Evolutionary conservation across 2,888 invertebrate species (phyloP).

Genomic region (Aleiodes alternator): DNA sequence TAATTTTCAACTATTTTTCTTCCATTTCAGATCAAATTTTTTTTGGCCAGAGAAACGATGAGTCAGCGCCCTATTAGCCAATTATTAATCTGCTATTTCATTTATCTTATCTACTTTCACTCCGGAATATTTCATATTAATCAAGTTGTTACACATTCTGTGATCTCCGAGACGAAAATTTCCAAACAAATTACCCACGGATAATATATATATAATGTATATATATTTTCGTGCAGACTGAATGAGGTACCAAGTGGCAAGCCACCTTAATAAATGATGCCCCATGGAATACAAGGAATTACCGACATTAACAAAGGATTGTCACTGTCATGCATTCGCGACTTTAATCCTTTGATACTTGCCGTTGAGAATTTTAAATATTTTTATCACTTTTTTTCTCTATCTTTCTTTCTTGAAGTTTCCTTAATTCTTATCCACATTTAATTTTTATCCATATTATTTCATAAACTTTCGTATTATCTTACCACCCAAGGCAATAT

Average conservation of each 20-base stretch:
- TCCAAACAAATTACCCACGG: slow-evolving; percentile 66
- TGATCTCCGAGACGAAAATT: slow-evolving; percentile 64
- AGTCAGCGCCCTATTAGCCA: background rate
- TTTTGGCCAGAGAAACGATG: too few species aligned
- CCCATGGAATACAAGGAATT: slow-evolving; percentile 64
- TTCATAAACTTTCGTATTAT: too few species aligned
- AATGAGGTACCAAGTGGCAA: slow-evolving; percentile 55
- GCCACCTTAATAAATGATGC: slow-evolving; percentile 63
- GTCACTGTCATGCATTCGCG: slow-evolving; percentile 61
- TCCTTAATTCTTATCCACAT: slow-evolving; percentile 12
- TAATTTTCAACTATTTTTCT: background rate
- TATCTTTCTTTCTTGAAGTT: slow-evolving; percentile 20
- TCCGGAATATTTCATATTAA: slow-evolving; percentile 60
- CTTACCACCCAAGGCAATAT: too few species aligned
- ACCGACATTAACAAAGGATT: slow-evolving; percentile 67
- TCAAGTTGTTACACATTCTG: slow-evolving; percentile 63
- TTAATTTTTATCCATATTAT: slow-evolving; percentile 38
- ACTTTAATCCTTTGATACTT: slow-evolving; percentile 62
- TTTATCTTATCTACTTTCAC: slow-evolving; percentile 31
- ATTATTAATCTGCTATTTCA: background rate
- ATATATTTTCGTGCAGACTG: slow-evolving; percentile 32
- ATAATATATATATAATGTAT: slow-evolving; percentile 46
- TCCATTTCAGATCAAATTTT: background rate
- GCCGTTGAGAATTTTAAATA: slow-evolving; percentile 64
- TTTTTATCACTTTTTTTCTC: slow-evolving; percentile 48